A percentile compares a stretch with the other conserved stretches of the same genome.
phyloP scores from a whole-genome alignment of 2,797 vertebrate species.

The Strix occidentalis region DNA sequence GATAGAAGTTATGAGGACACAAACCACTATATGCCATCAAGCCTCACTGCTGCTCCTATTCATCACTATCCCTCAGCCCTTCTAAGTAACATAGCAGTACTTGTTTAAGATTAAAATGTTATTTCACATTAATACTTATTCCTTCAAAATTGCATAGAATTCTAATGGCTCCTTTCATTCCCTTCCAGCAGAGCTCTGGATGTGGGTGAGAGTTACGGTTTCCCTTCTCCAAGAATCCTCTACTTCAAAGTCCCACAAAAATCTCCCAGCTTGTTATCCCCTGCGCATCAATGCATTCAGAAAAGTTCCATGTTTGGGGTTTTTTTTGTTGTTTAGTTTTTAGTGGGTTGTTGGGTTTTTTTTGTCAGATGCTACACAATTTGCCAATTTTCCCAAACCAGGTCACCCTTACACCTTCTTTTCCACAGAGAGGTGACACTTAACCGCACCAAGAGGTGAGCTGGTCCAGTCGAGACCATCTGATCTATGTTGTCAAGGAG shows the following conservation, averaged over 20 bases:
- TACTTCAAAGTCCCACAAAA: background rate
- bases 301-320: background rate
- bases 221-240: background rate
- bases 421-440: background rate
- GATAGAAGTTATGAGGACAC: background rate
- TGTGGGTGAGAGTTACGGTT: background rate
- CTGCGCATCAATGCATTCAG: background rate
- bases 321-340: background rate
- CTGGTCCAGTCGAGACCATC: background rate
- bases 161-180: constrained; percentile 11
- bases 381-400: background rate
- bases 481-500: background rate
- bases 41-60: background rate
- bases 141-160: background rate
- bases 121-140: background rate
- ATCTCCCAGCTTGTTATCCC: background rate
- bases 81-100: background rate
- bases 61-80: background rate
- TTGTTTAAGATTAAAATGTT: background rate
- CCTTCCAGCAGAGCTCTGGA: background rate
- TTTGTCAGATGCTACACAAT: background rate
- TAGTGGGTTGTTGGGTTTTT: rapidly evolving
- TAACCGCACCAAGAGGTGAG: background rate
- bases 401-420: background rate
- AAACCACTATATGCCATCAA: background rate